Evolutionary conservation across 1,140 invertebrate genomes (phyloP).

Genomic region (Panonychus citri): DNA sequence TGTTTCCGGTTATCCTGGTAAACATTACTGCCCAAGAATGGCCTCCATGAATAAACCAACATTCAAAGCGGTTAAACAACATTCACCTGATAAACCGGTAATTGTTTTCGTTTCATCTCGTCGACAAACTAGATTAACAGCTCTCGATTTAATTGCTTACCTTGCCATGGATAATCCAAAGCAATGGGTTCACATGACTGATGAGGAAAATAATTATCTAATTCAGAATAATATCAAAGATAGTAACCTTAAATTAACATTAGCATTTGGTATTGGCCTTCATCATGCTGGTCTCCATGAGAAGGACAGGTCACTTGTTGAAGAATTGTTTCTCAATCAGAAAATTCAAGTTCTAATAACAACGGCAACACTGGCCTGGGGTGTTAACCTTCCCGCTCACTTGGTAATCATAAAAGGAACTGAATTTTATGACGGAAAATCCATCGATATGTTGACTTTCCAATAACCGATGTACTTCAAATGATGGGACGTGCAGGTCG

Average conservation of each 20-base stretch:
- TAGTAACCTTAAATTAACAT: conserved; percentile 68
- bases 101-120: conserved; percentile 94
- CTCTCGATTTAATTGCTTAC: conserved; percentile 81
- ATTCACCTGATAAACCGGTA: conserved; percentile 68
- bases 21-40: conserved; percentile 98
- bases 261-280: conserved; percentile 91
- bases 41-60: conserved; percentile 98
- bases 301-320: conserved; percentile 64
- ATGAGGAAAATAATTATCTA: conserved; percentile 40
- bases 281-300: conserved; percentile 93
- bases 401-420: conserved; percentile 61
- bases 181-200: conserved; percentile 75
- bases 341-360: conserved; percentile 97
- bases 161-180: conserved; percentile 70
- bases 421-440: conserved; percentile 91
- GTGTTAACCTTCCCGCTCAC: conserved; percentile 92
- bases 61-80: conserved; percentile 42
- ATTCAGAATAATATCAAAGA: conserved; percentile 41
- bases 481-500: conserved; percentile 97
- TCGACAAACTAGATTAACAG: conserved; percentile 85
- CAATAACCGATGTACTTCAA: conserved; percentile 82
- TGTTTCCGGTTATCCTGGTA: conserved; percentile 72
- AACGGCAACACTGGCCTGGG: conserved; percentile 80
- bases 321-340: conserved; percentile 84
- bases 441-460: conserved; percentile 77